Evolutionary conservation across 1,140 invertebrate species (phyloP).

Genomic region (Zaprionus vittiger): DNA sequence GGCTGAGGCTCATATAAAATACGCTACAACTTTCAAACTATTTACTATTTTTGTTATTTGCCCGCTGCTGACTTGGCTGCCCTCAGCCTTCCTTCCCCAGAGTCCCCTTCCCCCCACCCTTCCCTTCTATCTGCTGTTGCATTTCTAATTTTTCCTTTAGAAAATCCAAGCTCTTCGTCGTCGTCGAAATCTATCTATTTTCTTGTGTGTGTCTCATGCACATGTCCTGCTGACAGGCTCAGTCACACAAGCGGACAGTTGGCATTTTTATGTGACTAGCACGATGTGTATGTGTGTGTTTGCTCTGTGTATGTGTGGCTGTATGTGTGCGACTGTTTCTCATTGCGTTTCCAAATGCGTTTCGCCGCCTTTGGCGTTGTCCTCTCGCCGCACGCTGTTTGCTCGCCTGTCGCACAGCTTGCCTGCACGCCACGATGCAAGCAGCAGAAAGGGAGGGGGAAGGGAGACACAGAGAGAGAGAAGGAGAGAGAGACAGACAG

Average conservation of each 20-base stretch:
- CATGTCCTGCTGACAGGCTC: constrained; percentile 79
- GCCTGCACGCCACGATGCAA: constrained; percentile 1
- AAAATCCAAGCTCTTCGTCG: constrained; percentile 50
- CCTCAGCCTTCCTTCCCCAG: neutral
- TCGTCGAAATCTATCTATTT: constrained; percentile 74
- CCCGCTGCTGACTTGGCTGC: constrained; percentile 23
- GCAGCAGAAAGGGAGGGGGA: neutral
- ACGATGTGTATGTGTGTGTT: constrained; percentile 24
- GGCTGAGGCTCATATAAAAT: constrained; percentile 48
- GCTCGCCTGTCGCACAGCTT: constrained; percentile 15
- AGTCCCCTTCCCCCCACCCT: neutral
- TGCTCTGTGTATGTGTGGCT: constrained; percentile 29
- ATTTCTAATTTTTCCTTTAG: constrained; percentile 55
- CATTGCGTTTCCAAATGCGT: constrained; percentile 78
- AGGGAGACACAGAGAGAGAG: neutral
- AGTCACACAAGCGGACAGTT: constrained; percentile 77
- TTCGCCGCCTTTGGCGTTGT: constrained; percentile 65
- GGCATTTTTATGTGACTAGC: constrained; percentile 69
- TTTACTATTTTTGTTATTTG: constrained; percentile 59
- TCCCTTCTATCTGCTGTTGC: constrained; percentile 34
- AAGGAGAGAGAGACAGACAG: neutral
- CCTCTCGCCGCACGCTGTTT: constrained; percentile 19
- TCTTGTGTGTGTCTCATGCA: constrained; percentile 61
- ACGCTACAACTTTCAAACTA: constrained; percentile 60
- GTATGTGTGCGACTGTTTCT: constrained; percentile 30